Conservation (phyloP, 1,140 invertebrate species). For the Pissodes strobi region DNA sequence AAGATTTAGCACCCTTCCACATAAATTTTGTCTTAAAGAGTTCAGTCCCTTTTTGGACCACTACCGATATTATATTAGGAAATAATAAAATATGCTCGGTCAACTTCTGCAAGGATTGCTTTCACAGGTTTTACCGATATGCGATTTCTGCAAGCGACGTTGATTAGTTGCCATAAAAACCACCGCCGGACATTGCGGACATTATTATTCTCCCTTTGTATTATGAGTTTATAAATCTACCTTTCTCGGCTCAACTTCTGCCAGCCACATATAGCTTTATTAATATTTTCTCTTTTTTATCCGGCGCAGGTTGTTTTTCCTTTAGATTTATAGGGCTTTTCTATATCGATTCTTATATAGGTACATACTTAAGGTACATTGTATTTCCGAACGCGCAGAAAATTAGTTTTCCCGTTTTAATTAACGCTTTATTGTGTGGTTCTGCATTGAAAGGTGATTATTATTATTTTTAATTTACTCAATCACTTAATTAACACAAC, state of each 20-base stretch:
- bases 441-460: conserved; percentile 19
- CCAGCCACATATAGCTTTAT: conserved; percentile 34
- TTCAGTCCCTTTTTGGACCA: neutral
- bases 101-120: conserved; percentile 29
- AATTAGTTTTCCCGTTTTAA: conserved; percentile 29
- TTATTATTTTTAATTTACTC: conserved; percentile 13
- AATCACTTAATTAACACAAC: too few relatives aligned
- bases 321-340: conserved; percentile 20
- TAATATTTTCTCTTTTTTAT: conserved; percentile 24
- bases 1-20: too few relatives aligned
- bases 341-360: conserved; percentile 25
- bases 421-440: conserved; percentile 20
- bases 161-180: conserved; percentile 32
- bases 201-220: conserved; percentile 33
- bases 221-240: conserved; percentile 33
- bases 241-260: conserved; percentile 29
- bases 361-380: conserved; percentile 20
- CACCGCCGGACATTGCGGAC: conserved; percentile 28
- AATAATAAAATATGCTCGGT: conserved; percentile 21
- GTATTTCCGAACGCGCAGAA: conserved; percentile 19
- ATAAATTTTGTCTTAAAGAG: too few relatives aligned
- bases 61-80: neutral
- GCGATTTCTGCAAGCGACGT: conserved; percentile 26
- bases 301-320: conserved; percentile 7
- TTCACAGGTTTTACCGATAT: conserved; percentile 26